Evolutionary conservation across 2,113 vertebrate species (phyloP).

Genomic region (Myrmophylax atrothorax): DNA sequence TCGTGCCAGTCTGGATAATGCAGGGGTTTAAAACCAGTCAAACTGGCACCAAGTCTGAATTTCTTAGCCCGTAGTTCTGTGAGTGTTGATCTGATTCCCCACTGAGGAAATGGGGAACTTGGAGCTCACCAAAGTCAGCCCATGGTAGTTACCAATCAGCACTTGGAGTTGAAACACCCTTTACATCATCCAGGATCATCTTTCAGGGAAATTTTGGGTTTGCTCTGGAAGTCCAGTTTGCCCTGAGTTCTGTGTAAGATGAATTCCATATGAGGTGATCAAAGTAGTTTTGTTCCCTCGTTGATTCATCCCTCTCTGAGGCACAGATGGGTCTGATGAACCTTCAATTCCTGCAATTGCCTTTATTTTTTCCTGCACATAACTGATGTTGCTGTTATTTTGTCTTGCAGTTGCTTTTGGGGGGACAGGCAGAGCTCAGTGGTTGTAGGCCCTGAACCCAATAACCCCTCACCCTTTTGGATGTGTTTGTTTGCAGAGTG

Average conservation of each 20-base stretch:
- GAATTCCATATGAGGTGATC: not conserved
- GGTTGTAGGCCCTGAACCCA: not conserved
- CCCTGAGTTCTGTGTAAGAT: not conserved
- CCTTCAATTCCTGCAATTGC: not conserved
- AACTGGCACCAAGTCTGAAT: not conserved
- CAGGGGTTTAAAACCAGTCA: not conserved
- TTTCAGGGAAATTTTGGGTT: not conserved
- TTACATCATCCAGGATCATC: not conserved
- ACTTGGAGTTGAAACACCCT: not conserved
- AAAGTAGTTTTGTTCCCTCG: not conserved
- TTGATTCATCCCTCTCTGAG: not conserved
- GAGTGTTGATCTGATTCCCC: fast-evolving
- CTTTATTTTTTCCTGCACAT: not conserved
- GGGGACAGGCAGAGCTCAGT: not conserved
- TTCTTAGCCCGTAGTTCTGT: not conserved
- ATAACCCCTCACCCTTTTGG: not conserved
- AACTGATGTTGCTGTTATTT: not conserved
- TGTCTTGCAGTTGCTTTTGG: not conserved
- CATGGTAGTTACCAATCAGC: not conserved
- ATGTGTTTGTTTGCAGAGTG: not conserved
- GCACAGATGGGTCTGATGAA: not conserved
- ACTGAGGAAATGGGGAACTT: not conserved
- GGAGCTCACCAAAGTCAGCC: not conserved
- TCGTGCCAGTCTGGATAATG: not conserved
- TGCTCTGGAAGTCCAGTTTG: not conserved